phyloP scores from a whole-genome alignment of 2,797 vertebrate genomes.

The Aselliscus stoliczkanus region DNA sequence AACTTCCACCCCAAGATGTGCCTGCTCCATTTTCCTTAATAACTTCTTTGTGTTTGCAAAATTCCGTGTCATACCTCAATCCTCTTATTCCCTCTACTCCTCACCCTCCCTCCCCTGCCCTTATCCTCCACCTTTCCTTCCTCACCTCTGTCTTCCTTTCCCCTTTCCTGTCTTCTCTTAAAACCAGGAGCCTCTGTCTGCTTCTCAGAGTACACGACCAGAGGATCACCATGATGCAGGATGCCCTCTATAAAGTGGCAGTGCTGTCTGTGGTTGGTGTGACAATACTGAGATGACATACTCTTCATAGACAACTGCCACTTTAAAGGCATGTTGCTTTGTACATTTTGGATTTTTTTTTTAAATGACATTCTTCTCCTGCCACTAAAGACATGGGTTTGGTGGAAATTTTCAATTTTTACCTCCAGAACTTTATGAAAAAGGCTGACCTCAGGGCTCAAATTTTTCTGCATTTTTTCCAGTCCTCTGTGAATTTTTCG shows the following conservation, averaged over 20 bases:
- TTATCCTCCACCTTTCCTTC: neutral
- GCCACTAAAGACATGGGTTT: neutral
- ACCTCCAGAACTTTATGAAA: neutral
- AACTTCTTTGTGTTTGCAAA: neutral
- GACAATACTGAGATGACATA: neutral
- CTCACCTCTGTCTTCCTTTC: neutral
- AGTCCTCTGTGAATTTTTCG: constrained; percentile 50
- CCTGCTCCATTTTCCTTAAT: neutral
- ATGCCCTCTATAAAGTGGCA: neutral
- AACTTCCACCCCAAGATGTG: neutral
- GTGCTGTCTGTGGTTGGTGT: neutral
- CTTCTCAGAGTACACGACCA: neutral
- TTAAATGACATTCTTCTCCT: neutral
- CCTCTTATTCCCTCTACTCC: neutral
- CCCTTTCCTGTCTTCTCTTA: neutral
- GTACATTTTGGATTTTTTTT: neutral
- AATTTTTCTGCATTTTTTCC: constrained; percentile 30
- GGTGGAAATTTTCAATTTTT: constrained; percentile 28
- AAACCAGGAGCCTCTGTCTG: neutral
- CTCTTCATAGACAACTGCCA: neutral
- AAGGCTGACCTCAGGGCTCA: constrained; percentile 10
- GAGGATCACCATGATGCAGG: neutral
- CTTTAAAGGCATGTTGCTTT: neutral
- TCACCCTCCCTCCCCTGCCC: no score
- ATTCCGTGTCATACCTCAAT: neutral